Evolutionary conservation across 1,140 invertebrate species (phyloP).

Genomic region (Drosophila orena): DNA sequence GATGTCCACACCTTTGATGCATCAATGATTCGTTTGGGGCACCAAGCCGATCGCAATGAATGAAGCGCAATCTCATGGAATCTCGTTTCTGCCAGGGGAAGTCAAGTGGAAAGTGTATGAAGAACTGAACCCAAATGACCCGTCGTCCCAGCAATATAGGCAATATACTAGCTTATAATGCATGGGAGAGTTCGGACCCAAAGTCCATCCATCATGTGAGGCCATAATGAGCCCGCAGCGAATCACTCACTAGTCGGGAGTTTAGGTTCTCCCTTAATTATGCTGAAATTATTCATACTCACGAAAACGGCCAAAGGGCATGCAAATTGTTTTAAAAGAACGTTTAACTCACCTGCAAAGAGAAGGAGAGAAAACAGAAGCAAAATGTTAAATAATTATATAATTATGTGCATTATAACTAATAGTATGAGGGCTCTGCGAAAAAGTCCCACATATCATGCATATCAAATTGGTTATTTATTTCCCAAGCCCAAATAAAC

Average conservation of each 20-base stretch:
- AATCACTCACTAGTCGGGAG: conserved; percentile 11
- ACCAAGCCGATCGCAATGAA: conserved; percentile 47
- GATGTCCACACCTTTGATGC: conserved; percentile 56
- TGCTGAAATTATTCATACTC: conserved; percentile 66
- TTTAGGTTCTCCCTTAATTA: conserved; percentile 52
- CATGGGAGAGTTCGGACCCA: conserved; percentile 23
- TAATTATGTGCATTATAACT: conserved; percentile 55
- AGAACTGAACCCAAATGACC: conserved; percentile 31
- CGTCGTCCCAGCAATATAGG: not conserved
- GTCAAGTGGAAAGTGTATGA: conserved; percentile 66
- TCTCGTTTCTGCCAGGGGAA: conserved; percentile 38
- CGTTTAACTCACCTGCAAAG: conserved; percentile 76
- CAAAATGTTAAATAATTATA: conserved; percentile 69
- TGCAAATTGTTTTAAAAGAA: conserved; percentile 55
- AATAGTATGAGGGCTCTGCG: conserved; percentile 25
- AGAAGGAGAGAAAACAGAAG: conserved; percentile 58
- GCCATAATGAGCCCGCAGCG: conserved; percentile 21
- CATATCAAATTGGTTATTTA: conserved; percentile 24
- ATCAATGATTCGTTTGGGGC: conserved; percentile 55
- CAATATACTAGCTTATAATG: conserved; percentile 12
- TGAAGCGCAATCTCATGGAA: conserved; percentile 55
- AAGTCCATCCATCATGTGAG: conserved; percentile 30
- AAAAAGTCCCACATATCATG: conserved; percentile 18
- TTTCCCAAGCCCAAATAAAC: conserved; percentile 20
- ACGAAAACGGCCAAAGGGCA: conserved; percentile 63